Evolutionary conservation across 2,888 invertebrate genomes (phyloP), one percentile per base, ranked within the genome.

Genomic region (Clistopyga incitator): DNA sequence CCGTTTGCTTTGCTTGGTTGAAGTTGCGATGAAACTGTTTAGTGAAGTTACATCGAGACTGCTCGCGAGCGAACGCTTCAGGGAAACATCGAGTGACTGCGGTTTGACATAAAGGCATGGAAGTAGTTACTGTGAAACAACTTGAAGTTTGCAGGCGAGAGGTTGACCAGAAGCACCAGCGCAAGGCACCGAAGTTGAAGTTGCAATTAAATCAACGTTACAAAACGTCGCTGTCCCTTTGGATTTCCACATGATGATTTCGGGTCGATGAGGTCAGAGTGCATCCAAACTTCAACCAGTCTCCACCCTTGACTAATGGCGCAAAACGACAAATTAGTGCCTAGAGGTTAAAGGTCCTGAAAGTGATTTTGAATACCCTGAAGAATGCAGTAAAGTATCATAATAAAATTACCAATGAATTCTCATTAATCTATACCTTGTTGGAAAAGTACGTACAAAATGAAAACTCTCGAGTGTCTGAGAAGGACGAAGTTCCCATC

Each of bases 1-100:
- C 11, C 68, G 68, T 75, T 75, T 42, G 75, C 45, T 68, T 64
- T 42, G 72, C 74, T 79, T 29, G 56, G 67, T 20, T 34, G 23
- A 68, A 79, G 59, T 68, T 68, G 34, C 38, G 67, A n/a, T 13
- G 13, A 20, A 29, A 71, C 64, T 52, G 10, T 50, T 10, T 50
- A 56, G 20, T 38, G 25, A 74, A 65, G 67, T 74, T 4, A 67
- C 50, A 6, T 47, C 38, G 79, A 59, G 6, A 56, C 47, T 18
- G 10, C 38, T 61, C 38, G 10, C 8, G 6, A 34, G 29, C 59
- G 1, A 25, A 29, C 0, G 3, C 38, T 18, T 8, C 1, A 38
- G 61, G 59, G 8, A 1, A 38, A 38, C 29, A 4, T 18, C 34
- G 34, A 29, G 29, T 29, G 18, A 61, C 61, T 18, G 34, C 34